Conservation (phyloP, 2,797 vertebrate species). For the Siniperca obscura region DNA sequence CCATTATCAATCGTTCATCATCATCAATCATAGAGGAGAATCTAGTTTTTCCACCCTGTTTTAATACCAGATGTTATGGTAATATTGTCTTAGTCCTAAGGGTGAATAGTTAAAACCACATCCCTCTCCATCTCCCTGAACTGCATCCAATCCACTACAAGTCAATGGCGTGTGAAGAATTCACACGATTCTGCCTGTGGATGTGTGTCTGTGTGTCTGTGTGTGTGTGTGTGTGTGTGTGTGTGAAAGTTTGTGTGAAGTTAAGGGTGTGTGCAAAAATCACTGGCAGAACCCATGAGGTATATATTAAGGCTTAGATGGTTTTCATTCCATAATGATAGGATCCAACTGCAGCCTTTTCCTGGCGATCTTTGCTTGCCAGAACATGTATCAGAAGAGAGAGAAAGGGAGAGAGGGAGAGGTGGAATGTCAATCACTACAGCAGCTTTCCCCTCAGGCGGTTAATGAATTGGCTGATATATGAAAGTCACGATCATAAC, state of each 20-base stretch:
- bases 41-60: conserved; percentile 49
- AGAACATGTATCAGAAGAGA: conserved; percentile 69
- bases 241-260: conserved; percentile 36
- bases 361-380: conserved; percentile 68
- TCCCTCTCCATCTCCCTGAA: conserved; percentile 54
- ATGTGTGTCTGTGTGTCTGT: conserved; percentile 29
- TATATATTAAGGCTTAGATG: conserved; percentile 78
- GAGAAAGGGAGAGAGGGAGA: conserved; percentile 16
- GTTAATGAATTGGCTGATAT: conserved; percentile 54
- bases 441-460: conserved; percentile 49
- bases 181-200: conserved; percentile 53
- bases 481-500: conserved; percentile 44
- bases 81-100: conserved; percentile 63
- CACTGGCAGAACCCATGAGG: conserved; percentile 71
- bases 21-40: conserved; percentile 26
- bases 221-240: conserved; percentile 7
- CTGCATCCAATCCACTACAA: conserved; percentile 69
- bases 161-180: conserved; percentile 58
- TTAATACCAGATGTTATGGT: conserved; percentile 70
- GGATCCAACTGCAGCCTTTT: conserved; percentile 75
- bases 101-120: conserved; percentile 62
- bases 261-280: conserved; percentile 61
- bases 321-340: conserved; percentile 86
- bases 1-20: conserved; percentile 12
- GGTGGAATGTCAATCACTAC: conserved; percentile 66